phyloP scores from a whole-genome alignment of 2,888 invertebrate genomes.

The Drosophila lacicola region DNA sequence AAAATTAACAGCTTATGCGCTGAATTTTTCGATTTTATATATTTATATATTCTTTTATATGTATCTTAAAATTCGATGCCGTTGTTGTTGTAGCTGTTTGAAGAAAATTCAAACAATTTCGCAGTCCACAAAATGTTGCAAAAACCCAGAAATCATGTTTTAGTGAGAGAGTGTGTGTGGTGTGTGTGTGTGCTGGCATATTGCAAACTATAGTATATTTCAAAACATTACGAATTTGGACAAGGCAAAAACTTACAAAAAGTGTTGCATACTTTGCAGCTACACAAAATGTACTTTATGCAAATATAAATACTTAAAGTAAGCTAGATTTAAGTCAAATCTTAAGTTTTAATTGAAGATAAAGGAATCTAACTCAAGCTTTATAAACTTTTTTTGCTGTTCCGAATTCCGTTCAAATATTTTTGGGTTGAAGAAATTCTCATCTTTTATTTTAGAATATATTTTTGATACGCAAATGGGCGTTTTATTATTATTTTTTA shows the following conservation, averaged over 20 bases:
- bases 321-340: not conserved
- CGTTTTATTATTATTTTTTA: not conserved
- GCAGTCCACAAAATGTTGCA: constrained; percentile 55
- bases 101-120: constrained; percentile 51
- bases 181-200: constrained; percentile 15
- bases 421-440: not conserved
- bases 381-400: not conserved
- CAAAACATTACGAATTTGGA: not conserved
- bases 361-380: too few relatives aligned
- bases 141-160: constrained; percentile 55
- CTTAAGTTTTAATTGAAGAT: not conserved
- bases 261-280: constrained; percentile 21
- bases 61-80: constrained; percentile 45
- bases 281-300: not conserved
- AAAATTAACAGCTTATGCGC: constrained; percentile 42
- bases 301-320: not conserved
- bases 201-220: too few relatives aligned
- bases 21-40: constrained; percentile 35
- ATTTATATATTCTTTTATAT: constrained; percentile 7
- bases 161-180: constrained; percentile 6
- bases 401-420: constrained; percentile 11
- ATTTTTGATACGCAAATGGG: constrained; percentile 7
- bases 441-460: not conserved
- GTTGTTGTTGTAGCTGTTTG: constrained; percentile 37
- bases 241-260: constrained; percentile 17